Base-by-base conservation (phyloP, 2,888 invertebrate genomes). In the Sminthurinus aureus region DNA sequence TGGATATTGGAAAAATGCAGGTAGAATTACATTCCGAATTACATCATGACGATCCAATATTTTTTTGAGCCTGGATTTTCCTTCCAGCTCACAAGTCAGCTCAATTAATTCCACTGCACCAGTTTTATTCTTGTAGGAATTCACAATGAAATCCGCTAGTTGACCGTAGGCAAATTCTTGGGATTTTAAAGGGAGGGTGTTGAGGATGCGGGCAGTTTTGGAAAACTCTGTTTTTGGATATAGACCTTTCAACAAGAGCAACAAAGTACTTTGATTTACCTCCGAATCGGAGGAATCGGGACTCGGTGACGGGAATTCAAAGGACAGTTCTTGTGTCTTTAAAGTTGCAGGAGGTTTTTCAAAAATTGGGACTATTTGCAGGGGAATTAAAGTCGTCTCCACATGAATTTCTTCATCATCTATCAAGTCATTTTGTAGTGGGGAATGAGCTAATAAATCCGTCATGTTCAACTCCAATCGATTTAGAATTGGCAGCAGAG, bases 301-400 rank as follows among this genome's bases (percentile, higher is more conserved):
- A 74, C 18, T 24, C 8, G 74, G 74, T 12, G 18, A 13, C 6
- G 75, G 75, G 75, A 50, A 51, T 6, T 67, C n/a, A 26, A 79
- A 79, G 24, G 78, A n/a, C 22, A 78, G 66, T 24, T 78, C 78
- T 66, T 78, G 78, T 0, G 78, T 15, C n/a, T 38, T 58, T n/a
- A 13, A 8, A n/a, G n/a, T 38, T 38, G 1, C 38, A 38, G 38
- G 38, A 38, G 38, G 38, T 38, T 38, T 38, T 50, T 76, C 20
- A n/a, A 15, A 18, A 15, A 58, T 9, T 58, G 58, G 58, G 58
- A 13, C 1, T 0, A 58, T 58, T 18, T n/a, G 0, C 1, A 38
- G 6, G 1, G 75, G 12, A 15, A 18, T n/a, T 38, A 22, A 22
- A 64, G 12, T 77, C n/a, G 52, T 24, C 18, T 12, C 67, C 18